Evolutionary conservation across 2,888 invertebrate species (phyloP).

Genomic region (Sesia apiformis): DNA sequence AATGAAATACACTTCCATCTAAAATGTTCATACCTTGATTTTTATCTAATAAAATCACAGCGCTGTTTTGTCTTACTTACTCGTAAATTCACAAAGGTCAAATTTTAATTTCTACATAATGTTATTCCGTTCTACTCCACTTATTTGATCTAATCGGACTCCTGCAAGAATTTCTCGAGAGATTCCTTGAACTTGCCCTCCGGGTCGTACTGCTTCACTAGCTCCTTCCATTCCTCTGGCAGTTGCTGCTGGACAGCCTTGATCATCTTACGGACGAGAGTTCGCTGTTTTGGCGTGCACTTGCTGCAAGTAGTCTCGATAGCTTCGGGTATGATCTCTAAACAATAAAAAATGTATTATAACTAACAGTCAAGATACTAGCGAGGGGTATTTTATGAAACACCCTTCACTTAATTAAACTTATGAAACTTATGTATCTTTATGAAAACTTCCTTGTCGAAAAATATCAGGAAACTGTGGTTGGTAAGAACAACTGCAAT

Average conservation of each 20-base stretch:
- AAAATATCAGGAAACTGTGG: no score
- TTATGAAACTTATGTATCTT: no score
- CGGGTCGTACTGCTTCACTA: constrained; percentile 81
- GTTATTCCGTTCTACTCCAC: no score
- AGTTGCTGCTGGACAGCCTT: constrained; percentile 77
- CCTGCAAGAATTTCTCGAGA: constrained; percentile 63
- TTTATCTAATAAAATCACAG: not conserved
- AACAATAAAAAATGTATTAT: not conserved
- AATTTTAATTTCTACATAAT: no score
- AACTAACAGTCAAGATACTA: no score
- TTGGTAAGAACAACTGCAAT: no score
- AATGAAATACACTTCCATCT: not conserved
- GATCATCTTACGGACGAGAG: constrained; percentile 73
- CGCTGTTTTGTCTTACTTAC: not conserved
- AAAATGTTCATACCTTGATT: not conserved
- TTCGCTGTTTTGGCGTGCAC: constrained; percentile 77
- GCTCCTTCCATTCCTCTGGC: constrained; percentile 76
- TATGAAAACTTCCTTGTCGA: no score
- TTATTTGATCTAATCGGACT: constrained; percentile 8
- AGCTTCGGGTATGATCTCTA: constrained; percentile 48
- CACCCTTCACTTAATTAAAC: no score
- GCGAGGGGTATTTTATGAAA: no score
- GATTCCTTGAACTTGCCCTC: constrained; percentile 73
- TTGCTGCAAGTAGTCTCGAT: constrained; percentile 71
- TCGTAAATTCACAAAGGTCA: no score